Evolutionary conservation across 2,888 invertebrate genomes (phyloP).

Genomic region (Drosophila anceps): DNA sequence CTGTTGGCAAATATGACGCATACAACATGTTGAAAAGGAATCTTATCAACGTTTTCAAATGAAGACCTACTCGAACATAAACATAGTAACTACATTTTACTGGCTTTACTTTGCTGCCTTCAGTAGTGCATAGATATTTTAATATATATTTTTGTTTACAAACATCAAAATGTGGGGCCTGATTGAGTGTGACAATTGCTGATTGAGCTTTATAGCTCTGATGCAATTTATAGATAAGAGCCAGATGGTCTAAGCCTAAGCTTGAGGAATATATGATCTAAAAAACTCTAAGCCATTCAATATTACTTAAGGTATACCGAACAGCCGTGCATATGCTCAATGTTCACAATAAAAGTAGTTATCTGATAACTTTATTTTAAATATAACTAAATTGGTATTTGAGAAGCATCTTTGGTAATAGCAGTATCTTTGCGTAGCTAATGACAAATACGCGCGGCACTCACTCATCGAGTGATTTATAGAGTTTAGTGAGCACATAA

Average conservation of each 20-base stretch:
- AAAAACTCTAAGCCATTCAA: no score
- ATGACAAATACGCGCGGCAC: constrained; percentile 31
- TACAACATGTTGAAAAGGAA: constrained; percentile 22
- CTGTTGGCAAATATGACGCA: constrained; percentile 35
- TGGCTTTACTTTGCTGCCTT: background rate
- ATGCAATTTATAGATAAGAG: background rate
- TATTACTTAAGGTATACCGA: background rate
- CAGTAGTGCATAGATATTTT: background rate
- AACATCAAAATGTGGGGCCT: background rate
- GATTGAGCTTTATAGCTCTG: background rate
- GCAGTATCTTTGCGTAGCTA: constrained; percentile 13
- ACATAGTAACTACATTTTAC: constrained; percentile 2
- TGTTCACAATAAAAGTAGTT: background rate
- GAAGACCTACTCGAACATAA: background rate
- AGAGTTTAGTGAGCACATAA: constrained; percentile 32
- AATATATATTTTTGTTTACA: constrained; percentile 2
- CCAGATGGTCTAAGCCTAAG: background rate
- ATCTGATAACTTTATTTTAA: background rate
- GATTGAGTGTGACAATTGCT: background rate
- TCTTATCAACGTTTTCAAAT: constrained; percentile 24
- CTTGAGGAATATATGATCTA: no score
- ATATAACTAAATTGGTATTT: no score
- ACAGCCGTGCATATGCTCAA: background rate
- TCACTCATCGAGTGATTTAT: constrained; percentile 49
- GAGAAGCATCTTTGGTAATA: background rate